Evolutionary conservation across 2,113 vertebrate genomes (phyloP), one percentile per base, ranked within the genome.

Genomic region (Cavia porcellus): DNA sequence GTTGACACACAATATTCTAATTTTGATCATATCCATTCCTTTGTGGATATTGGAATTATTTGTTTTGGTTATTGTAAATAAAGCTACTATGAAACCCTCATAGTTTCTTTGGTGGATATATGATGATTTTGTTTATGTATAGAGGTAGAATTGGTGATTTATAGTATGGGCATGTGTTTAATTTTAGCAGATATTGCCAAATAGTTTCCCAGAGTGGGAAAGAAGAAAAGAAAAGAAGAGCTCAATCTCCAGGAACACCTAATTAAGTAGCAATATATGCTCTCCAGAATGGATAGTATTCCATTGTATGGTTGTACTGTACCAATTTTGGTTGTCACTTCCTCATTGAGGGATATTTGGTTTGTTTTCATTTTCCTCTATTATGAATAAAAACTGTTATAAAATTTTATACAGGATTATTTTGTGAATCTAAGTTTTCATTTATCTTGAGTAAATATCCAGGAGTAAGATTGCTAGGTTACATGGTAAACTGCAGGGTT

Each of bases 91-190:
- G n/a, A 86, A 57, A 59, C 72, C 55, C n/a, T 81, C 50, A 20
- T 89, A 85, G 35, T 47, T 91, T 90, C 84, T 80, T 64, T 72
- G 79, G 84, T 61, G 82, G 80, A 74, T 96, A 79, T 52, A 55
- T 80, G 30, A 55, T 45, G 70, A 45, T 88, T 35, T 62, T 88
- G 24, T 50, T 61, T 85, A 80, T 92, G 38, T 72, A 30, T 72
- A 82, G 61, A 62, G 50, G 83, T 94, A 45, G 25, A 55, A 82
- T 12, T 82, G 57, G 74, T 75, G 20, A 83, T 30, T 94, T 79
- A 52, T 55, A 70, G 35, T 24, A 84, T 80, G 7, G 86, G 30
- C 25, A 25, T 72, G 30, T 47, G 79, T 89, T 72, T 89, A 35
- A 80, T 68, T 89, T 89, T 55, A 55, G 42, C 42, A 89, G 50